These are phyloP conservation scores for Drosophila maculinotata DNA, from an alignment of 2,888 invertebrate genomes.

Conservation along the genomic window DNA sequence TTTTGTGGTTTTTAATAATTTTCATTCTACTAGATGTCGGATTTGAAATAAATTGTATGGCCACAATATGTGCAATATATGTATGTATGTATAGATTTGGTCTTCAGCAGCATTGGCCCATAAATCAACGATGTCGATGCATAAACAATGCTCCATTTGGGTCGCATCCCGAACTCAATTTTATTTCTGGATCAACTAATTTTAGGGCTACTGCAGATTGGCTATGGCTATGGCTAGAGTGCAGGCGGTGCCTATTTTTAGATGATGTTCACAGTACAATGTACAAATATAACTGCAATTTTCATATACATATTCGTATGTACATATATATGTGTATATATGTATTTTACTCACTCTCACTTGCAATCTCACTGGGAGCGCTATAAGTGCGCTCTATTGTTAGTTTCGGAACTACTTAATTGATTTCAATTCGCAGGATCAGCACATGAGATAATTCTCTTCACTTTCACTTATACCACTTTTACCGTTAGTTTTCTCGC, in stretches of 20 bases:
- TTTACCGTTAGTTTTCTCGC: constrained; percentile 19
- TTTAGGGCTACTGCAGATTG: constrained; percentile 37
- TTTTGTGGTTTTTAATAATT: constrained; percentile 6
- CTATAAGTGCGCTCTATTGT: constrained; percentile 19
- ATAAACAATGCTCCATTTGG: constrained; percentile 53
- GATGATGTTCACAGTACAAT: constrained; percentile 8
- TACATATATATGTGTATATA: not conserved
- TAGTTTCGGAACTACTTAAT: constrained; percentile 3
- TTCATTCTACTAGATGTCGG: not conserved
- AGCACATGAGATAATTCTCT: constrained; percentile 15
- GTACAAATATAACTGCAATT: constrained; percentile 27
- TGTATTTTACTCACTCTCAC: constrained; percentile 46
- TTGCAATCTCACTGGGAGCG: constrained; percentile 18
- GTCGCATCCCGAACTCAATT: constrained; percentile 58
- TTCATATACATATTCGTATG: not conserved
- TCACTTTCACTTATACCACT: constrained; percentile 52
- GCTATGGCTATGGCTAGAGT: constrained; percentile 29
- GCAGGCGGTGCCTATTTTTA: constrained; percentile 49
- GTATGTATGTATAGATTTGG: constrained; percentile 12
- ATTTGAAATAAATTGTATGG: not conserved
- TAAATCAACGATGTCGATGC: constrained; percentile 39
- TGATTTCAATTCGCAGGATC: constrained; percentile 38
- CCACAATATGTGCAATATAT: constrained; percentile 9
- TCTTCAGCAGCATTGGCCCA: constrained; percentile 14
- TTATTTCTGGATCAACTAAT: constrained; percentile 69